phyloP scores from a whole-genome alignment of 2,797 vertebrate genomes.

The Mormyrops boulengeri region DNA sequence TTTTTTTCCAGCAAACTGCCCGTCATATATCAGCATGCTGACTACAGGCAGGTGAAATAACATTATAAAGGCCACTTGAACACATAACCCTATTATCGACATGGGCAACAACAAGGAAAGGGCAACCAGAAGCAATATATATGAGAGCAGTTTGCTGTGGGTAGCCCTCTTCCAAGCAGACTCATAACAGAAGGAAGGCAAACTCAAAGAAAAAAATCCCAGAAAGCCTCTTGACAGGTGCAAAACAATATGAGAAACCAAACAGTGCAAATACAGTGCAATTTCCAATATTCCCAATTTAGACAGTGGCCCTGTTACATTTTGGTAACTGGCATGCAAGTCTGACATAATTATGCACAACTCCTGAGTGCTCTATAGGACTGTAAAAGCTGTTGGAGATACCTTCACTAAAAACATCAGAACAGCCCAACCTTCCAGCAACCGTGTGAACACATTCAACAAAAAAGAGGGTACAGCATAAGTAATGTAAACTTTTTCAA shows the following conservation, averaged over 20 bases:
- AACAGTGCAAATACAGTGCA: not conserved
- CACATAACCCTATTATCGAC: not conserved
- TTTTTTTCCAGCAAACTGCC: not conserved
- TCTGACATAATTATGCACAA: not conserved
- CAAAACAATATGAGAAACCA: not conserved
- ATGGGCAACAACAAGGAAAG: not conserved
- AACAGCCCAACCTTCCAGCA: not conserved
- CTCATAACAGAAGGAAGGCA: slow-evolving; percentile 16
- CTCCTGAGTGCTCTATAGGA: not conserved
- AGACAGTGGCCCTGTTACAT: not conserved
- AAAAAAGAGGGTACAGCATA: slow-evolving; percentile 12
- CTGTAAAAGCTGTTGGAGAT: not conserved
- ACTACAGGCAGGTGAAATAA: not conserved
- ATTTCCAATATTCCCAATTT: not conserved
- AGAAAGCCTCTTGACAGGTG: not conserved
- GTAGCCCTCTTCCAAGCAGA: slow-evolving; percentile 14
- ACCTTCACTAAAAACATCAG: not conserved
- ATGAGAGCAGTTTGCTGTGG: slow-evolving; percentile 32
- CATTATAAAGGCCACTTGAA: not conserved
- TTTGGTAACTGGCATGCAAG: not conserved
- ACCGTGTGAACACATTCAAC: not conserved
- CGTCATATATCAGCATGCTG: not conserved
- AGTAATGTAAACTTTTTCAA: not conserved
- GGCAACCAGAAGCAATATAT: not conserved
- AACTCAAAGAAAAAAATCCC: slow-evolving; percentile 18